These are phyloP conservation scores for Syngnathus rostellatus DNA, from an alignment of 2,797 vertebrate species.

Conservation along the genomic window DNA sequence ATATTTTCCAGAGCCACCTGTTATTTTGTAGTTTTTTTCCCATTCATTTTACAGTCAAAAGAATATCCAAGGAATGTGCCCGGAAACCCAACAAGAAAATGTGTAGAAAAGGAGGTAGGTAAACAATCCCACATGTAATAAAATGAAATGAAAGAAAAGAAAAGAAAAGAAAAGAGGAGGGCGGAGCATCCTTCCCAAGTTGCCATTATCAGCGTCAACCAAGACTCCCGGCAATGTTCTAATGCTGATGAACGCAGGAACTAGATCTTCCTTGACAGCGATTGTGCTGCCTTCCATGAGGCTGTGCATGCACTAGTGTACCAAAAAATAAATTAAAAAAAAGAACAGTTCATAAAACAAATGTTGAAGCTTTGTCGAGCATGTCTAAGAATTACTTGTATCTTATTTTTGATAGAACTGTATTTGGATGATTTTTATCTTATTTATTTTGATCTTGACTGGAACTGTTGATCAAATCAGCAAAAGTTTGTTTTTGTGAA, in stretches of 20 bases:
- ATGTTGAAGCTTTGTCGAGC: slow-evolving; percentile 27
- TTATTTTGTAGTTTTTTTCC: slow-evolving; percentile 99
- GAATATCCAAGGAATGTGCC: slow-evolving; percentile 99
- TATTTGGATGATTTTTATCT: slow-evolving; percentile 18
- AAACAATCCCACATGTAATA: slow-evolving; percentile 71
- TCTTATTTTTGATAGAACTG: slow-evolving; percentile 14
- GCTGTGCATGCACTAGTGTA: slow-evolving; percentile 10
- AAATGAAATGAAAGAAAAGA: slow-evolving; percentile 55
- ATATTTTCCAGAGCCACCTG: slow-evolving; percentile 87
- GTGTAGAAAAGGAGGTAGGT: slow-evolving; percentile 99
- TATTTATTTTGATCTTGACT: slow-evolving; percentile 13
- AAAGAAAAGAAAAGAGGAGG: slow-evolving; percentile 50
- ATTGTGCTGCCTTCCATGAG: slow-evolving; percentile 18
- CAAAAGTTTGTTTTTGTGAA: slow-evolving; percentile 28
- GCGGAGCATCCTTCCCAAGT: slow-evolving; percentile 63
- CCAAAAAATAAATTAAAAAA: slow-evolving; percentile 13
- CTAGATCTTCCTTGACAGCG: slow-evolving; percentile 57
- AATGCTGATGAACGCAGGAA: slow-evolving; percentile 63
- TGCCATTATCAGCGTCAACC: slow-evolving; percentile 60
- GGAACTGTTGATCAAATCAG: slow-evolving; percentile 46
- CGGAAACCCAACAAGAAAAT: slow-evolving; percentile 99
- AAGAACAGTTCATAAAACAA: slow-evolving; percentile 25
- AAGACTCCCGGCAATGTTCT: slow-evolving; percentile 63
- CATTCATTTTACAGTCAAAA: slow-evolving; percentile 99
- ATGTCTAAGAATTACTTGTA: slow-evolving; percentile 24